phyloP scores from a whole-genome alignment of 2,797 vertebrate species.

The Premnoplex brunnescens region DNA sequence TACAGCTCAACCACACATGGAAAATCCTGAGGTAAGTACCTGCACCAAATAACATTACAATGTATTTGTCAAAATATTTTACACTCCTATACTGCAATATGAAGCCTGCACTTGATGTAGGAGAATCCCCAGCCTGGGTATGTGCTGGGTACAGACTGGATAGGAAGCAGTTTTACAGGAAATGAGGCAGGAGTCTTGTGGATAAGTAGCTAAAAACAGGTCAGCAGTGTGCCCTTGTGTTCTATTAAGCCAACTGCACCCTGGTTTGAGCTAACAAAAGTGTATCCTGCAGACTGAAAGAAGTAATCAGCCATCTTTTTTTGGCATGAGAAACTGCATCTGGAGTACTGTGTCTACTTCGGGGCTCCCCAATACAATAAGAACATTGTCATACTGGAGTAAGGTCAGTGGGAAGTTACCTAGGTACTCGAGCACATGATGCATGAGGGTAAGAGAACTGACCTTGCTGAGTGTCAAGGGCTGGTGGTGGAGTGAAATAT shows the following conservation, averaged over 20 bases:
- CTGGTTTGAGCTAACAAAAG: neutral
- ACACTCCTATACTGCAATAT: neutral
- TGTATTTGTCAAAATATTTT: neutral
- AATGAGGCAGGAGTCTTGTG: neutral
- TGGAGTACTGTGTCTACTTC: neutral
- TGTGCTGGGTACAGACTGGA: neutral
- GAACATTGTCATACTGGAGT: neutral
- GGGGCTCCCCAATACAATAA: neutral
- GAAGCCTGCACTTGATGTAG: rapidly evolving
- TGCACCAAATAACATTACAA: neutral
- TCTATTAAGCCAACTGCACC: neutral
- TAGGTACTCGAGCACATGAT: neutral
- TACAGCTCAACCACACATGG: neutral
- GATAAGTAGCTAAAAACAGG: neutral
- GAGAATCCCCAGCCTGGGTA: neutral
- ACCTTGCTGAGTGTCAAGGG: neutral
- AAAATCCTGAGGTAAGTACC: neutral
- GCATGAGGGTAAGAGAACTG: neutral
- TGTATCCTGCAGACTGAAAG: neutral
- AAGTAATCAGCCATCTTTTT: neutral
- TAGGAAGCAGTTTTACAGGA: neutral
- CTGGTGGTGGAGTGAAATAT: neutral
- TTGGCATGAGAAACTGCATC: neutral
- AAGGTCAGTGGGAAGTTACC: neutral
- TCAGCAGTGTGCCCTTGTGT: neutral